Evolutionary conservation across 1,140 invertebrate species (phyloP), one percentile per base, ranked within the genome.

Genomic region (Lepidurus apus): DNA sequence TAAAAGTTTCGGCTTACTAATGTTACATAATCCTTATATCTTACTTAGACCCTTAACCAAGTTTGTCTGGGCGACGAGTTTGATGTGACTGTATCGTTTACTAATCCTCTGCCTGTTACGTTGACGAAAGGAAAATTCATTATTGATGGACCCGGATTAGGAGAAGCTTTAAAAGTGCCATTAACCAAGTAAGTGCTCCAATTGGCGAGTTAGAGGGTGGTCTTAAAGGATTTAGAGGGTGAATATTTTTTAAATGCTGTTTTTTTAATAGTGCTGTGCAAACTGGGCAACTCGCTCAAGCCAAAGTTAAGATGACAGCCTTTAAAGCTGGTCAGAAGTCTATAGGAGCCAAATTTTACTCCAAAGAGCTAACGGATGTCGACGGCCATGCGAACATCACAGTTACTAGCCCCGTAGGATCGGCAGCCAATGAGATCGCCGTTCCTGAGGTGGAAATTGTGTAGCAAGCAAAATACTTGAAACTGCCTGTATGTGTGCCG

Each of bases 291-390:
- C 88, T 88, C 13, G 91, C 90, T 0, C 88, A 87, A 75, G 91
- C 90, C 4, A 86, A 88, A 7, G 93, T 94, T 80, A 90, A 90
- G 79, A 87, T 95, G 81, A 89, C 86, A 0, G 93, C 94, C 5
- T 89, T 88, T 1, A 88, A 89, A 82, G 87, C 88, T 1, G 94
- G 94, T 1, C 88, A 89, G 24, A 90, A 91, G 79, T 92, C 92
- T 4, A 89, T 96, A 79, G 88, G 90, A 43, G 92, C 91, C 0
- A 95, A 94, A 83, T 96, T 96, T 84, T 88, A 87, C 73, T 93
- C 91, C 6, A 92, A 91, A 79, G 92, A 95, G 84, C 86, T 96
- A 73, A 89, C 91, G 65, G 94, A 95, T 83, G 92, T 95, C 1
- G 93, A 95, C 82, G 94, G 94, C 9, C 94, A 91, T 84, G 82